Evolutionary conservation across 2,113 vertebrate species (phyloP), one percentile per base, ranked within the genome.

Genomic region (Corvus hawaiiensis): DNA sequence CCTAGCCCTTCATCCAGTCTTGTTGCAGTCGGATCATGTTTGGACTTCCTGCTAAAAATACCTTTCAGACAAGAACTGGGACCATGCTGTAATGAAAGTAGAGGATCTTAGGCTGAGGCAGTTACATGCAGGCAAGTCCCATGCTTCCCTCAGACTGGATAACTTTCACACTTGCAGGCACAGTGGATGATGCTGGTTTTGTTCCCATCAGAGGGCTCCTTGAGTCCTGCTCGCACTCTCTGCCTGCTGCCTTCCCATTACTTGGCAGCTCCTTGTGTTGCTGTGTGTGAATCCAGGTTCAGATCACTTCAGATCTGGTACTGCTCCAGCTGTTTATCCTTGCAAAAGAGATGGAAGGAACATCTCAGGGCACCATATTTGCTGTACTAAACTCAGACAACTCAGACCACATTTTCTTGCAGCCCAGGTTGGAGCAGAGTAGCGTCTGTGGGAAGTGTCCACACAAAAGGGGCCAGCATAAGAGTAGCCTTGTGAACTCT

Each of bases 191-290:
- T 89, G 86, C 76, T 67, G 94, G 54, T n/a, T 93, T 77, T 74
- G 55, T 88, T 83, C 75, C 84, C 71, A 19, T 91, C 78, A 80
- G 85, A 93, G 78, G 41, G 71, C 62, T 97, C 59, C 63, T 49
- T 76, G 79, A 88, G 83, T 76, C 51, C 75, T 9, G 6, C 46
- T 73, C 87, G 23, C 55, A 5, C 48, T 67, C 20, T 1, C 75
- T 90, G 71, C 51, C 72, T 69, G 63, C 79, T 80, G 49, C 63
- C 49, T 73, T 79, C 80, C 84, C 10, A 6, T 49, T 84, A 52
- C 77, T 88, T 86, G 95, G 90, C 79, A 91, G 6, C 43, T 81
- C 27, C 87, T 74, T 74, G 73, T 59, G 69, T 74, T 77, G 44
- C 73, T 89, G 35, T 48, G 82, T 61, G 69, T 82, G 91, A 68